Evolutionary conservation across 2,113 vertebrate species (phyloP).

Genomic region (Mastomys coucha): DNA sequence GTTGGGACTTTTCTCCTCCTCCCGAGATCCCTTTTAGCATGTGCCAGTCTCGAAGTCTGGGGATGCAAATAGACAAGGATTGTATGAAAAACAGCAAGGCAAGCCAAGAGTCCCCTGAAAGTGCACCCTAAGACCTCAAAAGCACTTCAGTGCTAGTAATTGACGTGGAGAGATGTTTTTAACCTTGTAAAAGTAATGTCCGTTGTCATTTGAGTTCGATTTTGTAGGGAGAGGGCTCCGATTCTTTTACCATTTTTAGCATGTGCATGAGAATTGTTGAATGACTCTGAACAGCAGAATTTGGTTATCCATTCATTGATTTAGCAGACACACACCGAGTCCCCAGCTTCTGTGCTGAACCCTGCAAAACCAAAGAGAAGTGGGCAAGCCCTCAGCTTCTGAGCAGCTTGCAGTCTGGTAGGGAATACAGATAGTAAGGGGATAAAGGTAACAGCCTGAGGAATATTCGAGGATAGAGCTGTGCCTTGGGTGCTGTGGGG

Average conservation of each 20-base stretch:
- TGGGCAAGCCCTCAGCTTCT: not conserved
- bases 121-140: not conserved
- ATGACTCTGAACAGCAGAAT: conserved; percentile 34
- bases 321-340: conserved; percentile 20
- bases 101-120: conserved; percentile 47
- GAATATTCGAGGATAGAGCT: not conserved
- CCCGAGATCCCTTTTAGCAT: conserved; percentile 71
- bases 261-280: not conserved
- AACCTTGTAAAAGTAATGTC: not conserved
- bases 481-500: not conserved
- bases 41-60: conserved; percentile 69
- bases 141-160: not conserved
- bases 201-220: not conserved
- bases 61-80: conserved; percentile 66
- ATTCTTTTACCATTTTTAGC: conserved; percentile 11
- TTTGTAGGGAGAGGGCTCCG: not conserved
- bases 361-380: not conserved
- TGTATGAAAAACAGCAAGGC: conserved; percentile 23
- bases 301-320: conserved; percentile 33
- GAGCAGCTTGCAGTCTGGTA: not conserved
- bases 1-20: conserved; percentile 71
- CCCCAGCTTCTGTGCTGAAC: not conserved
- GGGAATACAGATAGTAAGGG: not conserved
- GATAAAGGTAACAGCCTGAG: not conserved
- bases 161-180: conserved; percentile 31